Evolutionary conservation across 2,888 invertebrate species (phyloP).

Genomic region (Tupiocoris notatus): DNA sequence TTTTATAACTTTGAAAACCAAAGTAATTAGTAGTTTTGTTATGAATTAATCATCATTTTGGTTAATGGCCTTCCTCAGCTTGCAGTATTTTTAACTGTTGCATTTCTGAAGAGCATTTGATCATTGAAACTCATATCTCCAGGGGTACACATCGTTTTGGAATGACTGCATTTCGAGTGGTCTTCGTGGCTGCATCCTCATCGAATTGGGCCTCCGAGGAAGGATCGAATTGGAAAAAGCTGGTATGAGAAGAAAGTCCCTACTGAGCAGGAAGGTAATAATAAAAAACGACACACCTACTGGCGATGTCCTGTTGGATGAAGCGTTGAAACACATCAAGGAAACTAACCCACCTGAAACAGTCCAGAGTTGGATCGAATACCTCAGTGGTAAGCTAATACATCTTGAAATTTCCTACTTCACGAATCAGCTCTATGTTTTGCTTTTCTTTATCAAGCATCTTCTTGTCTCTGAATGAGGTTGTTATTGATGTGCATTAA

Average conservation of each 20-base stretch:
- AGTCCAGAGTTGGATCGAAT: slow-evolving; percentile 99
- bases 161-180: slow-evolving; percentile 99
- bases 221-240: slow-evolving; percentile 94
- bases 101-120: too few relatives aligned
- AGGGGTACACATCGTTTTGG: slow-evolving; percentile 99
- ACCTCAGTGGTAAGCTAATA: slow-evolving; percentile 86
- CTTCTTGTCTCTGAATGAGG: too few relatives aligned
- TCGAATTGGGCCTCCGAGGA: slow-evolving; percentile 92
- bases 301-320: slow-evolving; percentile 93
- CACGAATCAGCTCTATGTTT: too few relatives aligned
- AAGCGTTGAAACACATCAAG: slow-evolving; percentile 95
- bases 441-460: too few relatives aligned
- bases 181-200: slow-evolving; percentile 94
- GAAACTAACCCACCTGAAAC: slow-evolving; percentile 97
- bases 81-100: too few relatives aligned
- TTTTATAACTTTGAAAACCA: too few relatives aligned
- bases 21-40: too few relatives aligned
- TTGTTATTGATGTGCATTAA: too few relatives aligned
- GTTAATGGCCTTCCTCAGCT: too few relatives aligned
- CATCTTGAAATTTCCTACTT: too few relatives aligned
- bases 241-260: slow-evolving; percentile 91
- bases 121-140: too few relatives aligned
- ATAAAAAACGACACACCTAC: slow-evolving; percentile 88
- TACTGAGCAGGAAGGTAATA: slow-evolving; percentile 78
- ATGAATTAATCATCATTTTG: too few relatives aligned